A percentile compares a stretch with the other conserved stretches of the same genome.
These are phyloP conservation scores for Bombyx huttoni DNA, from an alignment of 2,888 invertebrate genomes.

Conservation along the genomic window DNA sequence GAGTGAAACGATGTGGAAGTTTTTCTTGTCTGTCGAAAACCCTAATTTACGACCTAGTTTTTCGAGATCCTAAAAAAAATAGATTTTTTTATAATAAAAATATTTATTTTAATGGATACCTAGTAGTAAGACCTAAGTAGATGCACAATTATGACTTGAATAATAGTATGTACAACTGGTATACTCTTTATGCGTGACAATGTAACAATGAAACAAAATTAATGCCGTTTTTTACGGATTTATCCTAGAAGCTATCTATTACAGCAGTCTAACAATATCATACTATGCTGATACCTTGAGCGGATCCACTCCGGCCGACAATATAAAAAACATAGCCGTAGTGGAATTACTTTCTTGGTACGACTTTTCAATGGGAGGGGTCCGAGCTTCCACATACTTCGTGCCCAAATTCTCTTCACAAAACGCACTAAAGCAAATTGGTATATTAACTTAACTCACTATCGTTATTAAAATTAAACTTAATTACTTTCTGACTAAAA, in stretches of 20 bases:
- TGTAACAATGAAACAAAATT: too few relatives aligned
- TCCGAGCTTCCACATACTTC: conserved; percentile 84
- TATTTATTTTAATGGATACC: background rate
- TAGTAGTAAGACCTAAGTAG: background rate
- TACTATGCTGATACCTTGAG: conserved; percentile 73
- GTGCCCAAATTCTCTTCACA: conserved; percentile 91
- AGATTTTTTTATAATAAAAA: background rate
- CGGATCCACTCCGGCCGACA: conserved; percentile 96
- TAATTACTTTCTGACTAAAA: too few relatives aligned
- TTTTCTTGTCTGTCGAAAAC: conserved; percentile 82
- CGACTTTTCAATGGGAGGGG: conserved; percentile 87
- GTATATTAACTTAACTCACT: too few relatives aligned
- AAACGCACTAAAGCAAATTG: conserved; percentile 72
- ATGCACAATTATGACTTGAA: too few relatives aligned
- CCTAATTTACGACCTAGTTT: conserved; percentile 85
- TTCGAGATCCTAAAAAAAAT: conserved; percentile 82
- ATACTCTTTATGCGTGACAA: too few relatives aligned
- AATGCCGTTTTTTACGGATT: too few relatives aligned
- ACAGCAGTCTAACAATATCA: background rate
- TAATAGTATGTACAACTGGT: too few relatives aligned
- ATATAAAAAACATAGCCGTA: conserved; percentile 93
- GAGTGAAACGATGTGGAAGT: conserved; percentile 93
- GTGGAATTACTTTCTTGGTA: conserved; percentile 87
- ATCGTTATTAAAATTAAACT: too few relatives aligned
- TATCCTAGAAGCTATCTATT: background rate